Base-by-base conservation (phyloP, 2,113 vertebrate genomes). In the Phaetusa simplex region DNA sequence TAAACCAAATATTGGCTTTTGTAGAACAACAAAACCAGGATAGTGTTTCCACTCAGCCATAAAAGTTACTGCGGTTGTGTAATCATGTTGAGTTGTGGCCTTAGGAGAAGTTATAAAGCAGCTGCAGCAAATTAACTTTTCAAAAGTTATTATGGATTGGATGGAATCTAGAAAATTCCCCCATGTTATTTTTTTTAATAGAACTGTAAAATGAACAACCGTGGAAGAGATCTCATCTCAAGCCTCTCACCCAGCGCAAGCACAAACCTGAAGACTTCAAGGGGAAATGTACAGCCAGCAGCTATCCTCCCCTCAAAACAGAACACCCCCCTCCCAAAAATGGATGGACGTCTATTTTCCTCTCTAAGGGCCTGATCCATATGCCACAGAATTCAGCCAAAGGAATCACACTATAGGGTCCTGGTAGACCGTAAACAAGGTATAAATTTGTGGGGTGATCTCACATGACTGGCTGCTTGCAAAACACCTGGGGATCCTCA, bases 71-170 rank as follows among this genome's bases (percentile, higher is more conserved):
- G 94, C 40, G 91, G 95, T 97, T 97, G 95, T 97, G 95, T 95
- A 97, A 97, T 94, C 93, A 49, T 89, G 88, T 85, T 82, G 86
- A 94, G 94, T 62, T 96, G 91, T 93, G 97, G 94, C 95, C 95
- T 97, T 90, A 95, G 94, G 96, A 97, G 82, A 69, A 95, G 91
- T 80, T 91, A 43, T 81, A 87, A 91, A 93, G 95, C 95, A 97
- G 97, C 95, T 97, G 97, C 93, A 95, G 93, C 90, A 92, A 93
- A 97, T 96, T 96, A 96, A 94, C 82, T 96, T 94, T 88, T 95
- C 96, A 95, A 88, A 95, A 91, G 92, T 95, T 82, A 97, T 95
- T 95, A 95, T 87, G 91, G 86, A 91, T 90, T 87, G 91, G 93
- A 93, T 91, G 81, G 93, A 97, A 97, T 95, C 81, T 95, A 58